Base-by-base conservation (phyloP, 2,797 vertebrate species). In the Eulemur mongoz region DNA sequence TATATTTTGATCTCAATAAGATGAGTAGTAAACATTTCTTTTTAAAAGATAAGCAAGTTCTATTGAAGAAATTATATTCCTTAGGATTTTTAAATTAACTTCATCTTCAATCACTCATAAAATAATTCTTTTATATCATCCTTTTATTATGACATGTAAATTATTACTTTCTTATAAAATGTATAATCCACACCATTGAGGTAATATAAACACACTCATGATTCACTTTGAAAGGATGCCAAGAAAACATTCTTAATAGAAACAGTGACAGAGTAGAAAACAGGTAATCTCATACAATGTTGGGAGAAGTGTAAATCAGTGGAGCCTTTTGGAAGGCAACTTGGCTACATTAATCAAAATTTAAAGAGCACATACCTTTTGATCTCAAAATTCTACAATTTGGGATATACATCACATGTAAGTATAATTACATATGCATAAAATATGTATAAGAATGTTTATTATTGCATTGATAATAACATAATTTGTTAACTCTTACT, bases 51-150 rank as follows among this genome's bases (percentile, higher is more conserved):
- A 98, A 98, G 94, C 43, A 20, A 97, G 40, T 97, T 93, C 67
- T 79, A 89, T 0, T 83, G 78, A 97, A 98, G 94, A 95, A 69
- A 96, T 96, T 93, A 97, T 0, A 95, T 32, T 93, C 72, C 30
- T 89, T 89, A 86, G 82, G 82, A 70, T 76, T 98, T 97, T 95
- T 82, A 96, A 97, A 97, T 97, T 97, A 94, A 97, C 80, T 96
- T 95, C 6, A 91, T 87, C 52, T 97, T 96, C 4, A 0, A 13
- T 93, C 95, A 96, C 69, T 97, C 69, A 94, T 54, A 72, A 38
- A 90, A 59, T 86, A 97, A 72, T 96, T 97, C 57, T 94, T 97
- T 96, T 81, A 89, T 1, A 52, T 95, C 97, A 95, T 92, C 94
- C 87, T 54, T 96, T 82, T 69, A 73, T 35, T 87, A 88, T 97